Evolutionary conservation across 2,888 invertebrate species (phyloP), one percentile per base, ranked within the genome.

Genomic region (Cataglyphis rosenhaueri): DNA sequence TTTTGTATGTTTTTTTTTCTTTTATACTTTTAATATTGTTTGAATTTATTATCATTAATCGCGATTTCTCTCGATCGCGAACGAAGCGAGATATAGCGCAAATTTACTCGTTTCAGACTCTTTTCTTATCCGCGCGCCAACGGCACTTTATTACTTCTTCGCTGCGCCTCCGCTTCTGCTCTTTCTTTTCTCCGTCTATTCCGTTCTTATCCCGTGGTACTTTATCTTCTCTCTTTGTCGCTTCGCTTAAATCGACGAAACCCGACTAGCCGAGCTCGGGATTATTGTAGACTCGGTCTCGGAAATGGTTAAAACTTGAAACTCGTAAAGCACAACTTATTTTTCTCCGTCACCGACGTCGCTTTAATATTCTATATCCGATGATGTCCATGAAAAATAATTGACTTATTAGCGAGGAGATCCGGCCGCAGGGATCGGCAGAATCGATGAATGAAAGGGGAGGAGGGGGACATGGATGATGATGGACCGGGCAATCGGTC

Each of bases 251-350:
- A 66, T 66, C 82, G 55, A 83, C 65, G 66, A 75, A 59, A 41
- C 75, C 59, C 79, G 59, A 70, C 41, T 52, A 66, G 61, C 62
- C 68, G 84, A 81, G 79, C 70, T 65, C 62, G 84, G 81, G 82
- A 88, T 89, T 90, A 89, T 89, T 90, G 86, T 86, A 85, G 85
- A 87, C 82, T 83, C 85, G 83, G 86, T 88, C 89, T 90, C 90
- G 87, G 87, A 90, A 90, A 87, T 90, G 89, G 90, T 90, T 90
- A 90, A 90, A 90, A 90, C 90, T 90, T 89, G 87, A 83, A 59
- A 79, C 86, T 85, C 78, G 86, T 57, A 61, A 75, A 71, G 81
- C 79, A 61, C 74, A 55, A 44, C 84, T 64, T 73, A 82, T 81
- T 82, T 82, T 82, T 83, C 78, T 68, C 44, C 32, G 86, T 83